Percentiles rank a stretch among this genome's conserved stretches.
phyloP scores from a whole-genome alignment of 2,888 invertebrate species.

The Zootermopsis nevadensis region DNA sequence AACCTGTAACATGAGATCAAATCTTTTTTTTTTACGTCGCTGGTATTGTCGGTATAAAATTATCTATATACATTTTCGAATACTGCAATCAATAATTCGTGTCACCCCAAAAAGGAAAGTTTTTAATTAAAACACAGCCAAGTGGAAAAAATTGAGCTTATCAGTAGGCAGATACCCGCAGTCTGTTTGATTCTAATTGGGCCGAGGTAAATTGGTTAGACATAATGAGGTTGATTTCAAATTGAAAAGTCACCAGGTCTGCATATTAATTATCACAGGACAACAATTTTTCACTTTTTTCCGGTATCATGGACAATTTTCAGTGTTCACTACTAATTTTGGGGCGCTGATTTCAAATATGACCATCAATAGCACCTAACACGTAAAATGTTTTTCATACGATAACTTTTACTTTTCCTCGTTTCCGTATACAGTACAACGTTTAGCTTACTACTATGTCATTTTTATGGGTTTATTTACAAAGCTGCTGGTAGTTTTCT shows the following conservation, averaged over 20 bases:
- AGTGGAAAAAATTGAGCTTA: not conserved
- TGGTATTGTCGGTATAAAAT: constrained; percentile 17
- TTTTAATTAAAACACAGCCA: constrained; percentile 11
- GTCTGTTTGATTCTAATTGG: not conserved
- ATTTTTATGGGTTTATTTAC: too few species aligned
- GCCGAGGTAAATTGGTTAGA: not conserved
- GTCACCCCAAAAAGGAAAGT: not conserved
- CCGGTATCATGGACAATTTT: too few species aligned
- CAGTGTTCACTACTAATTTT: too few species aligned
- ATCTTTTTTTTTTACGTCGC: not conserved
- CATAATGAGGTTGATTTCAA: constrained; percentile 2
- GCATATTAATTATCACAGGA: too few species aligned
- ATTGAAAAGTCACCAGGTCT: not conserved
- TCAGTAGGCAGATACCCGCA: not conserved
- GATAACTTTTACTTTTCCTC: too few species aligned
- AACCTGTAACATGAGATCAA: not conserved
- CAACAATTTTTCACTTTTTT: too few species aligned
- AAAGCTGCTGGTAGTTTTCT: too few species aligned
- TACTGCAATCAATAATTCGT: not conserved
- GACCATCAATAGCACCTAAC: too few species aligned
- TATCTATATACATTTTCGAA: constrained; percentile 19
- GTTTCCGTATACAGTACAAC: too few species aligned
- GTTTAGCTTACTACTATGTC: too few species aligned
- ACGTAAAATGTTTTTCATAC: too few species aligned
- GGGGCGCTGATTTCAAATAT: too few species aligned